Conservation (phyloP, 2,888 invertebrate species). For the Mythimna impura region DNA sequence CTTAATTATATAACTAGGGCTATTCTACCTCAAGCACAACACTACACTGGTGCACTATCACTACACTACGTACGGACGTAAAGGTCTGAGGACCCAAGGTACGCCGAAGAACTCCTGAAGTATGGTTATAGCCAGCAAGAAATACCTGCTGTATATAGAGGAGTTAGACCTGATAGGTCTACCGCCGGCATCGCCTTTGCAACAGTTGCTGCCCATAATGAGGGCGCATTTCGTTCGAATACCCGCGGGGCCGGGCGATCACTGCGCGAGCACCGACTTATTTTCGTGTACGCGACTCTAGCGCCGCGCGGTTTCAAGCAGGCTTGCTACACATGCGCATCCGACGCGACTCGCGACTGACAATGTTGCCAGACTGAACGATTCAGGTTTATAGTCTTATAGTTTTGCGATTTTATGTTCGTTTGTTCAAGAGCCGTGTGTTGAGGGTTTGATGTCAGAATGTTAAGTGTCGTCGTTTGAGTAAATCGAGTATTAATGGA, state of each 20-base stretch:
- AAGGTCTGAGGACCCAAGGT: slow-evolving; percentile 81
- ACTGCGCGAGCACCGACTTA: slow-evolving; percentile 80
- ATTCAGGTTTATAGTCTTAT: slow-evolving; percentile 14
- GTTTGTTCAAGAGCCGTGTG: not conserved
- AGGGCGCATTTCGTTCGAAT: slow-evolving; percentile 83
- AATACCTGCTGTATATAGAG: slow-evolving; percentile 89
- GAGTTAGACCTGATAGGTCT: slow-evolving; percentile 85
- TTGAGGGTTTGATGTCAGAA: not conserved
- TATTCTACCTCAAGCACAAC: slow-evolving; percentile 65
- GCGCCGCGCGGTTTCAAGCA: slow-evolving; percentile 76
- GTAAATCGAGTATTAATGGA: not conserved
- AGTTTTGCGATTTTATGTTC: slow-evolving; percentile 16
- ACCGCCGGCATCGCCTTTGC: slow-evolving; percentile 89
- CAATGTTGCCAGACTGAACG: slow-evolving; percentile 52
- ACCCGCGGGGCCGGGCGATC: slow-evolving; percentile 82
- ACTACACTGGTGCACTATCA: slow-evolving; percentile 70
- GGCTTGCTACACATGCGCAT: slow-evolving; percentile 49
- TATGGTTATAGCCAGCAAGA: slow-evolving; percentile 81
- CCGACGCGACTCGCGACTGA: slow-evolving; percentile 55
- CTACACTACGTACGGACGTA: slow-evolving; percentile 79
- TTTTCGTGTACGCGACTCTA: slow-evolving; percentile 82
- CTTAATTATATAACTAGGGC: slow-evolving; percentile 62
- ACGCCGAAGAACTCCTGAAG: slow-evolving; percentile 80
- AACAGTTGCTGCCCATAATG: slow-evolving; percentile 91
- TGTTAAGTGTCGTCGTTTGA: not conserved